Base-by-base conservation (phyloP, 2,113 vertebrate genomes). In the Silurus asotus region DNA sequence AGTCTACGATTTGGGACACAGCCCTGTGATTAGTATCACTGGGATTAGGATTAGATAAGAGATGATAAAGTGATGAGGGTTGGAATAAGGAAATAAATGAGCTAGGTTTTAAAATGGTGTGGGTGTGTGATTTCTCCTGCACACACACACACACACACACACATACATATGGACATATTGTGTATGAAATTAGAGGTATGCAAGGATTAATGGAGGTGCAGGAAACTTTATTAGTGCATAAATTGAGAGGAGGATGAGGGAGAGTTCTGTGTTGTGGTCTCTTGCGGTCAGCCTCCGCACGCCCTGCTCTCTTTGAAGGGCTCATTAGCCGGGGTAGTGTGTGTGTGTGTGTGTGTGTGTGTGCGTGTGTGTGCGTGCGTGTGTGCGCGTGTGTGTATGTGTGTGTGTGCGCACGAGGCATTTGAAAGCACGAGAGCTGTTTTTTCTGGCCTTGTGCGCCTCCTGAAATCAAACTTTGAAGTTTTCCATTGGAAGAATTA, bases 381-480 rank as follows among this genome's bases (percentile, higher is more conserved):
- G 93, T 92, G 93, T 92, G 93, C 90, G 92, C 92, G 93, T 95
- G 95, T 94, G 95, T 94, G 93, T 92, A 2, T 94, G 94, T 94
- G 93, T 92, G 93, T 89, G 92, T 92, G 93, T 94, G 95, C 93
- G 94, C 94, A 91, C 92, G 92, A 92, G 17, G 75, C n/a, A 91
- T 93, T 90, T 91, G 84, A 87, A 92, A 89, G 93, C 93, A 93
- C 93, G 91, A 94, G 93, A 93, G 93, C 91, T 77, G 7, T 86
- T 92, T 90, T 91, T 37, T 37, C 37, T 92, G 90, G 92, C 92
- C 88, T 89, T 88, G 90, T 89, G 91, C 91, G 91, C 92, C 92
- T 92, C 92, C 94, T 37, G 93, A 96, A 96, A 95, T 94, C 93
- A 93, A 92, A 93, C 94, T 95, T 95, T 95, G 94, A 95, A 94